A percentile compares a stretch with the other conserved stretches of the same genome.
Evolutionary conservation across 1,140 invertebrate species (phyloP).

Genomic region (Penaeus indicus): DNA sequence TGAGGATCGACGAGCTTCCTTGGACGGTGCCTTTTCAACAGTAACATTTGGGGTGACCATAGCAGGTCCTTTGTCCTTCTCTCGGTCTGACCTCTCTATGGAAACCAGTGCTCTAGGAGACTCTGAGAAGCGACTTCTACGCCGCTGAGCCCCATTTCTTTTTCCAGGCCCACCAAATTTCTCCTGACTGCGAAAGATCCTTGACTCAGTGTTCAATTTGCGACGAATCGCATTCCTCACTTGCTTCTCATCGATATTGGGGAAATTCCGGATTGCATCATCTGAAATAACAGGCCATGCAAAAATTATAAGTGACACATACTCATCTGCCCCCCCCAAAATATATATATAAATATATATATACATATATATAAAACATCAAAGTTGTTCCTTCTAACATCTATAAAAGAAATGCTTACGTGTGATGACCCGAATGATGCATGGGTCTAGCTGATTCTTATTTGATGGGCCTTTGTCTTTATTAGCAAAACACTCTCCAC

Average conservation of each 20-base stretch:
- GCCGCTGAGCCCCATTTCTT: constrained; percentile 38
- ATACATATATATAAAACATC: neutral
- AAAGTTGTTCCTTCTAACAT: too few relatives aligned
- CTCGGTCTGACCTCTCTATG: constrained; percentile 58
- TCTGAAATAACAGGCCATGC: constrained; percentile 41
- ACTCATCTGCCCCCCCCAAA: neutral
- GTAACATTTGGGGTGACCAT: constrained; percentile 64
- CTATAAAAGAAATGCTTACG: constrained; percentile 41
- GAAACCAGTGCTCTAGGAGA: constrained; percentile 61
- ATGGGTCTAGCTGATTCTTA: constrained; percentile 66
- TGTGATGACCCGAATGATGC: constrained; percentile 64
- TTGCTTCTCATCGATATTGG: constrained; percentile 62
- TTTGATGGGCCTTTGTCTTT: constrained; percentile 63
- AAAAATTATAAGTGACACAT: neutral
- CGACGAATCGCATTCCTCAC: constrained; percentile 64
- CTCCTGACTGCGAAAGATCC: constrained; percentile 60
- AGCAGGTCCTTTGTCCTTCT: constrained; percentile 56
- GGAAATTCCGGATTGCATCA: constrained; percentile 66
- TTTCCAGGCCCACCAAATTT: constrained; percentile 44
- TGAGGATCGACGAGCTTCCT: constrained; percentile 46
- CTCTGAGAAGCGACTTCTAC: constrained; percentile 49
- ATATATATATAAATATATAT: too few relatives aligned
- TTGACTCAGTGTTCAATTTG: constrained; percentile 64
- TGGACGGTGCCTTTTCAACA: constrained; percentile 59
- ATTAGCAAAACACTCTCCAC: constrained; percentile 65